Conservation (phyloP, 2,888 invertebrate species). For the Acleris laterana region DNA sequence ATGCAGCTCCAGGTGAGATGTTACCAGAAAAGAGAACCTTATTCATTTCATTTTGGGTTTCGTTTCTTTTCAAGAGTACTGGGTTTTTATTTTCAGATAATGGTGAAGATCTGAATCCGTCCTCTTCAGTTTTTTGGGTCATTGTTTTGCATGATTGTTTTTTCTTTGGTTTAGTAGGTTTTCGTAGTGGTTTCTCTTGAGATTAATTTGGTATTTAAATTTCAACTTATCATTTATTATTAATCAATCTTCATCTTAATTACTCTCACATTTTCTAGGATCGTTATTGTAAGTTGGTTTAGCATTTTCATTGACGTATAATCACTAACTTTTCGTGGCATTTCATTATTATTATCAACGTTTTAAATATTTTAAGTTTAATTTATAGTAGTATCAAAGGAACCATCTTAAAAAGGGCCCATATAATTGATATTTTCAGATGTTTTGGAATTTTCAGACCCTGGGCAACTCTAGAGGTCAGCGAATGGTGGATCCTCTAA, state of each 20-base stretch:
- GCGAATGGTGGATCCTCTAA: conserved; percentile 82
- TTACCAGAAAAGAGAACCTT: conserved; percentile 66
- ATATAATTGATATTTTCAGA: conserved; percentile 86
- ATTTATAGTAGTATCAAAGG: not conserved
- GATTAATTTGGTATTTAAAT: not conserved
- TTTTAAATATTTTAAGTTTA: not conserved
- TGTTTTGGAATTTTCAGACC: conserved; percentile 93
- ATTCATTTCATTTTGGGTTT: conserved; percentile 41
- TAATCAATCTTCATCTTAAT: not conserved
- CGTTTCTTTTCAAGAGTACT: conserved; percentile 12
- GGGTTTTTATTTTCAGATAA: not conserved
- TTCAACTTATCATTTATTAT: not conserved
- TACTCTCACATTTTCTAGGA: not conserved
- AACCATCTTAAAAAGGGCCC: conserved; percentile 42
- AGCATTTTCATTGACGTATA: not conserved
- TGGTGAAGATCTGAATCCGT: not conserved
- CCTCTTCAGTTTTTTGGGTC: not conserved
- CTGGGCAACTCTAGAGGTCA: conserved; percentile 89
- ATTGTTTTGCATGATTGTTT: not conserved
- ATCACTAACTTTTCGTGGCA: not conserved
- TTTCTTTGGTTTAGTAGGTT: not conserved
- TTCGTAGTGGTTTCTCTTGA: not conserved
- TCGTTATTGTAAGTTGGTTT: not conserved
- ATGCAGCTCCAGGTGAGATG: conserved; percentile 81
- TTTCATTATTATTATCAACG: not conserved